Evolutionary conservation across 2,113 vertebrate genomes (phyloP).

Genomic region (Poeciliopsis prolifica): DNA sequence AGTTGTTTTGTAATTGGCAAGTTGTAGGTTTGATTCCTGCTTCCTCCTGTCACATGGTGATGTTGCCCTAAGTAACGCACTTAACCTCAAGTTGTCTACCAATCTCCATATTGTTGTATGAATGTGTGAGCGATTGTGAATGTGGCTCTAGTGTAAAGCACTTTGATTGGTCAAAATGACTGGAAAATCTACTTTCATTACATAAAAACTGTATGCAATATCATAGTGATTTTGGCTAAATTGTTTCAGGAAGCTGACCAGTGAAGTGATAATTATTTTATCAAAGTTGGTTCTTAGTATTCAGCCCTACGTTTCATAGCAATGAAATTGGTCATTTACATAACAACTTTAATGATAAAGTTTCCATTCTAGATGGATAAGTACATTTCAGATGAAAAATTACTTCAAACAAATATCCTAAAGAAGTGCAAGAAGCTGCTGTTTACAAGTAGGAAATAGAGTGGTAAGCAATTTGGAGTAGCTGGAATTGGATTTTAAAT

Average conservation of each 20-base stretch:
- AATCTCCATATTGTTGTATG: too few relatives aligned
- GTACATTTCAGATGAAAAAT: background rate
- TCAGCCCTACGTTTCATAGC: too few relatives aligned
- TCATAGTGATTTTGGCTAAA: background rate
- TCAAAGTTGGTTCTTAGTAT: background rate
- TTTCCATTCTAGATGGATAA: background rate
- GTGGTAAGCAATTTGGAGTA: slow-evolving; percentile 75
- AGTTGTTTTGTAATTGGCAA: too few relatives aligned
- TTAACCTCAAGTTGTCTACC: too few relatives aligned
- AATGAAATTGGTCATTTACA: background rate
- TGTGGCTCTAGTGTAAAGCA: too few relatives aligned
- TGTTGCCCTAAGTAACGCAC: too few relatives aligned
- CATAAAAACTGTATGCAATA: background rate
- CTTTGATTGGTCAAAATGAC: too few relatives aligned
- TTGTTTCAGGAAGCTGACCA: too few relatives aligned
- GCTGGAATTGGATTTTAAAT: slow-evolving; percentile 80
- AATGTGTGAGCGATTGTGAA: too few relatives aligned
- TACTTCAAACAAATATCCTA: slow-evolving; percentile 39
- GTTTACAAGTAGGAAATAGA: slow-evolving; percentile 53
- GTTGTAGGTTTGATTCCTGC: too few relatives aligned
- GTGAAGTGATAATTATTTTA: background rate
- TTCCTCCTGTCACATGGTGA: too few relatives aligned
- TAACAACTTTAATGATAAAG: background rate
- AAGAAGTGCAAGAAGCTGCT: slow-evolving; percentile 26
- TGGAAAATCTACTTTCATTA: background rate